A percentile compares a stretch with the other conserved stretches of the same genome.
These are phyloP conservation scores for Bombus impatiens DNA, from an alignment of 1,140 invertebrate species.

Conservation along the genomic window DNA sequence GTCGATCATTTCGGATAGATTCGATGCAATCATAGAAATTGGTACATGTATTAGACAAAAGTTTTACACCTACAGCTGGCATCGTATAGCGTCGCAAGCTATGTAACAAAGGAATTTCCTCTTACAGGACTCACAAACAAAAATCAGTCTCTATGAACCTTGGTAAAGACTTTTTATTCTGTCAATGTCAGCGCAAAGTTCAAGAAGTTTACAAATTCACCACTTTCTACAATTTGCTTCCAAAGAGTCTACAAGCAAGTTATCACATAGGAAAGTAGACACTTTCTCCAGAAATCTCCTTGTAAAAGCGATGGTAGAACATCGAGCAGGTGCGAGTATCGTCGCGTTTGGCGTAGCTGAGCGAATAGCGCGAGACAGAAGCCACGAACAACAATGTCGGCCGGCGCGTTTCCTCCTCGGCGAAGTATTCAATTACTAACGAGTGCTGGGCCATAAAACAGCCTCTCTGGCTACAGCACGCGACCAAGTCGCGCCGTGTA, in stretches of 20 bases:
- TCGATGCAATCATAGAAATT: too few relatives aligned
- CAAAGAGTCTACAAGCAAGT: background rate
- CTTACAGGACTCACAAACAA: too few relatives aligned
- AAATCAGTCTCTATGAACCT: too few relatives aligned
- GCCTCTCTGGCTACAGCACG: conserved; percentile 34
- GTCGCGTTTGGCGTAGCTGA: background rate
- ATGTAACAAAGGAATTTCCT: too few relatives aligned
- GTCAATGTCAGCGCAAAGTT: too few relatives aligned
- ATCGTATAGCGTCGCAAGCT: too few relatives aligned
- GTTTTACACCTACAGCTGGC: too few relatives aligned
- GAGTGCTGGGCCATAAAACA: conserved; percentile 61
- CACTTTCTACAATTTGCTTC: too few relatives aligned
- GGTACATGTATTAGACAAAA: too few relatives aligned
- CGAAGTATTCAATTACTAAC: conserved; percentile 69
- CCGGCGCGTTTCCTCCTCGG: conserved; percentile 48
- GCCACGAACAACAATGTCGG: conserved; percentile 52
- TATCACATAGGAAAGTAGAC: background rate
- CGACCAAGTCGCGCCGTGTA: conserved; percentile 52
- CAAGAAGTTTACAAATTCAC: too few relatives aligned
- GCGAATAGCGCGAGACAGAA: conserved; percentile 22
- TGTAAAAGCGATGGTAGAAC: background rate
- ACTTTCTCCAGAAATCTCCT: background rate
- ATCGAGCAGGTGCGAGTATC: background rate
- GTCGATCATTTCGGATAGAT: too few relatives aligned
- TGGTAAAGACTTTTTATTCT: too few relatives aligned